Evolutionary conservation across 1,140 invertebrate species (phyloP).

Genomic region (Heterodera carotae): DNA sequence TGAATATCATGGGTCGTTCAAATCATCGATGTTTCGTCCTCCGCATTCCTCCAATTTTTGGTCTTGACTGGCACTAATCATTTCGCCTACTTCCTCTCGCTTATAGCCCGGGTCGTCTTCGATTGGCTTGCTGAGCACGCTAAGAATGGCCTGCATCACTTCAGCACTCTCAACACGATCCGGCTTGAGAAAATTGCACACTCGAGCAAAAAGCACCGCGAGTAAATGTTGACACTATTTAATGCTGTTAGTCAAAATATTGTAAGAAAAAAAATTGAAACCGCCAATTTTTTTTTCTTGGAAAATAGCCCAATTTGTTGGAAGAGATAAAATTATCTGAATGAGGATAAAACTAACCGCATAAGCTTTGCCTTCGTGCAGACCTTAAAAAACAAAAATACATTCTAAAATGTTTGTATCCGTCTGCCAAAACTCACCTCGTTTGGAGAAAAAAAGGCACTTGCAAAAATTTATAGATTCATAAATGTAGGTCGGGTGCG

Average conservation of each 20-base stretch:
- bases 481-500: slow-evolving; percentile 16
- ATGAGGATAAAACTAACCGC: neutral
- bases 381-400: slow-evolving; percentile 7
- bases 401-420: neutral
- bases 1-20: too few relatives aligned
- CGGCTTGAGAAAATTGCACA: slow-evolving; percentile 15
- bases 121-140: neutral
- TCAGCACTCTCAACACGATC: slow-evolving; percentile 9
- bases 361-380: neutral
- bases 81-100: neutral
- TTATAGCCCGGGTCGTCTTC: slow-evolving; percentile 16
- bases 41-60: neutral
- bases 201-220: slow-evolving; percentile 9
- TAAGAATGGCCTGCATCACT: slow-evolving; percentile 21
- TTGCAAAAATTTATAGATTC: slow-evolving; percentile 20
- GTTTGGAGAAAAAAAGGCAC: slow-evolving; percentile 11
- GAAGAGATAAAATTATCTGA: too few relatives aligned
- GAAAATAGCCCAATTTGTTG: too few relatives aligned
- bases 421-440: neutral
- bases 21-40: neutral
- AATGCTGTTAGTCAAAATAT: neutral
- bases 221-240: slow-evolving; percentile 18
- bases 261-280: neutral
- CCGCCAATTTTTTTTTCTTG: too few relatives aligned
- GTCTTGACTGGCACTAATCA: neutral